Percentiles rank a stretch among this genome's conserved stretches.
phyloP scores from a whole-genome alignment of 2,888 invertebrate genomes.

The Rhabditoides inermis region DNA sequence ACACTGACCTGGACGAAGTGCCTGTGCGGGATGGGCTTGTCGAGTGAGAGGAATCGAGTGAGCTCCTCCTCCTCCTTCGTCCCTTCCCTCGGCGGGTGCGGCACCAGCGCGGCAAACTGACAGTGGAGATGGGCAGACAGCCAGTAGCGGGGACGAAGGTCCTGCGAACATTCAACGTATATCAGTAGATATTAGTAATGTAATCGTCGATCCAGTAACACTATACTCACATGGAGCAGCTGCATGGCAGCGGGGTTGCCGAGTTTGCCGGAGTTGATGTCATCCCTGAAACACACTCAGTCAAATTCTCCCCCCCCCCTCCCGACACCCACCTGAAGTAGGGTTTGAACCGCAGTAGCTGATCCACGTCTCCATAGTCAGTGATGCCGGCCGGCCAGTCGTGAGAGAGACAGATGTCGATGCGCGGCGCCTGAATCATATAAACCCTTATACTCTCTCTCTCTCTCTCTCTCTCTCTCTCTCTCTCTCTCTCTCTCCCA shows the following conservation, averaged over 20 bases:
- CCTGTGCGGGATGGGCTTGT: conserved; percentile 79
- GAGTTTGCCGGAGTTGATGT: conserved; percentile 71
- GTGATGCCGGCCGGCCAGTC: conserved; percentile 91
- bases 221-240: conserved; percentile 61
- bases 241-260: conserved; percentile 80
- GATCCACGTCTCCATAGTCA: conserved; percentile 68
- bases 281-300: conserved; percentile 60
- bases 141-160: conserved; percentile 80
- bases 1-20: conserved; percentile 74
- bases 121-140: conserved; percentile 95
- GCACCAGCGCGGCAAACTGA: conserved; percentile 80
- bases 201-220: background rate
- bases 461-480: background rate
- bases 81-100: conserved; percentile 58
- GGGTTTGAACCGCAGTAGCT: conserved; percentile 52
- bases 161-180: conserved; percentile 60
- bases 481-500: background rate
- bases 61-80: conserved; percentile 8
- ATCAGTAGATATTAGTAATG: background rate
- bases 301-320: background rate
- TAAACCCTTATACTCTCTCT: background rate
- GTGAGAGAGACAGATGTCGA: conserved; percentile 87
- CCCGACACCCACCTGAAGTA: conserved; percentile 36
- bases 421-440: conserved; percentile 42
- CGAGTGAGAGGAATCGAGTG: conserved; percentile 44